These are phyloP conservation scores for Manduca sexta DNA, from an alignment of 1,140 invertebrate species.

Conservation along the genomic window DNA sequence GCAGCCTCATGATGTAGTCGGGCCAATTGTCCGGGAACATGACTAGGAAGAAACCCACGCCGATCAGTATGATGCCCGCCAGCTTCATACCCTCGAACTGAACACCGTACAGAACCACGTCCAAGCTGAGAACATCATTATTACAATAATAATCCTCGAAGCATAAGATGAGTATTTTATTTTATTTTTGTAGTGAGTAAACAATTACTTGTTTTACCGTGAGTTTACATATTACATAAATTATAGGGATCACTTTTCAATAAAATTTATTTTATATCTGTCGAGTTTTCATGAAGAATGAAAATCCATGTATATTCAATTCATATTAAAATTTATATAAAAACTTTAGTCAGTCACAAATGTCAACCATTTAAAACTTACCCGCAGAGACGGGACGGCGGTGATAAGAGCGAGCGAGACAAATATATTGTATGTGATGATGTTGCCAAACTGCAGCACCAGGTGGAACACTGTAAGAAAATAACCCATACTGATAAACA, in stretches of 20 bases:
- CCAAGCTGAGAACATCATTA: conserved; percentile 84
- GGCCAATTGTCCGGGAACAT: conserved; percentile 98
- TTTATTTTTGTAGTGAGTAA: too few species aligned
- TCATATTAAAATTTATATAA: too few species aligned
- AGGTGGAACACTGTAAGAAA: conserved; percentile 88
- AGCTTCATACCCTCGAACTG: conserved; percentile 95
- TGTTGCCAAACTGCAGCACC: conserved; percentile 91
- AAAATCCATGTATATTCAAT: too few species aligned
- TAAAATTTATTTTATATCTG: too few species aligned
- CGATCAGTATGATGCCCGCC: conserved; percentile 91
- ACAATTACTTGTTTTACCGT: too few species aligned
- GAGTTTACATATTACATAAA: too few species aligned
- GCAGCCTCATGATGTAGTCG: conserved; percentile 90
- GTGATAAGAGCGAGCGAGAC: conserved; percentile 93
- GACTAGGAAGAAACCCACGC: conserved; percentile 92
- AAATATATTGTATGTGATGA: conserved; percentile 93
- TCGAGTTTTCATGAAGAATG: too few species aligned
- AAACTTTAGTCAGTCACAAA: too few species aligned
- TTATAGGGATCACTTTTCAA: too few species aligned
- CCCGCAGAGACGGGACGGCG: conserved; percentile 94
- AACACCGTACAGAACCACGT: conserved; percentile 88
- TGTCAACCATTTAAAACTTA: too few species aligned
- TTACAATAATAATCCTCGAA: too few species aligned
- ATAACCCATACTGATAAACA: neutral
- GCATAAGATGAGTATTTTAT: too few species aligned